Evolutionary conservation across 2,113 vertebrate genomes (phyloP), one percentile per base, ranked within the genome.

Genomic region (Microtus richardsoni): DNA sequence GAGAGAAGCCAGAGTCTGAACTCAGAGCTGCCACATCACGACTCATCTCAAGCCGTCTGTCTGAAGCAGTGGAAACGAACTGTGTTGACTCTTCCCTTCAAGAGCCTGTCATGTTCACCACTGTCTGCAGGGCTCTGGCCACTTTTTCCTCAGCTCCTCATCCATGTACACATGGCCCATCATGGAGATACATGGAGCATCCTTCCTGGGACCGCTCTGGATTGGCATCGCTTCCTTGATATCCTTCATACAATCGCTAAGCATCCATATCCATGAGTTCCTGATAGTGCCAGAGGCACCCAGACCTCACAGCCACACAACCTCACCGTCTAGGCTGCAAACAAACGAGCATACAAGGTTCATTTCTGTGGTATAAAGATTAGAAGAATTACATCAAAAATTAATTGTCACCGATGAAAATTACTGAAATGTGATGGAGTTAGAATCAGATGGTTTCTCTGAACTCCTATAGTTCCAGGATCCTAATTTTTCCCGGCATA

Each of bases 401-500:
- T 93, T 86, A 83, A 95, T 83, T 91, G 80, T 91, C 90, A 82
- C 49, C 91, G 95, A 70, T 80, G 44, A 89, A 93, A 97, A 94
- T 92, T 54, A 90, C 75, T 74, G 91, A 92, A 91, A 96, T 24
- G 77, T 97, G 95, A 86, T 30, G 71, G 66, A 86, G 30, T 86
- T 64, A 60, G 91, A 93, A 93, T 97, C 97, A 96, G 85, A 97
- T 96, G 82, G 62, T 96, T 97, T 97, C 91, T 96, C 88, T 95
- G 98, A 98, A 97, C 14, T 87, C 95, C 93, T 86, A 49, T 39
- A 80, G 79, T 97, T 97, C 96, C 93, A 98, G 90, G 92, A 96
- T 92, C 83, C 91, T 95, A 88, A 97, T 97, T 98, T 97, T 98
- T 98, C 97, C 97, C 83, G 89, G 96, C 95, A 97, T 96, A 94